Percentiles rank a stretch among this genome's conserved stretches.
Conservation (phyloP, 2,888 invertebrate genomes). For the Scaptomyza caliginosa region DNA sequence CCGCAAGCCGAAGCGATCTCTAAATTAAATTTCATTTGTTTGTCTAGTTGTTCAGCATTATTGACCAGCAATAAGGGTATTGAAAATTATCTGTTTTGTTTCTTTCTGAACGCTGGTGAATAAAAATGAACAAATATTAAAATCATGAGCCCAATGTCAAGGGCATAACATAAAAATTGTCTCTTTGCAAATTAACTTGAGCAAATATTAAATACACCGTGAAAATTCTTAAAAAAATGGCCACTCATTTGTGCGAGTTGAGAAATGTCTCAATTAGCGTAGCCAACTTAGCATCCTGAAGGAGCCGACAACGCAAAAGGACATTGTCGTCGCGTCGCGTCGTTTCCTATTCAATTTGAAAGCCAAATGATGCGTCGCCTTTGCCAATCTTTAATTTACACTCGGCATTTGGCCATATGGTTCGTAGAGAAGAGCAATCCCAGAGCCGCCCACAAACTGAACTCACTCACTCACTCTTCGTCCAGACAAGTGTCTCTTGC, state of each 20-base stretch:
- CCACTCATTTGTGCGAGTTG: conserved; percentile 60
- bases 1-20: conserved; percentile 29
- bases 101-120: background rate
- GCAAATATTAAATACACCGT: background rate
- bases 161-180: background rate
- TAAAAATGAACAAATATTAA: conserved; percentile 1
- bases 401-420: conserved; percentile 71
- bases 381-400: conserved; percentile 61
- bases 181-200: background rate
- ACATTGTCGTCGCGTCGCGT: conserved; percentile 58
- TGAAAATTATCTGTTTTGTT: conserved; percentile 41
- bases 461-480: no score
- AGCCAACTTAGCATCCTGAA: conserved; percentile 25
- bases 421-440: conserved; percentile 16
- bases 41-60: background rate
- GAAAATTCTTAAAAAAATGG: conserved; percentile 48
- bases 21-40: conserved; percentile 4
- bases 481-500: conserved; percentile 19
- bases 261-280: conserved; percentile 76
- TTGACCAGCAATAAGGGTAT: background rate
- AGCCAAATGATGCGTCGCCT: conserved; percentile 52
- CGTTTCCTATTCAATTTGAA: conserved; percentile 46
- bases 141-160: conserved; percentile 1
- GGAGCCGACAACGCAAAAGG: conserved; percentile 23
- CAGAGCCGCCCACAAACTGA: conserved; percentile 32